Percentiles rank a stretch among this genome's conserved stretches.
phyloP scores from a whole-genome alignment of 2,888 invertebrate genomes.

The Eucera pruinosa region DNA sequence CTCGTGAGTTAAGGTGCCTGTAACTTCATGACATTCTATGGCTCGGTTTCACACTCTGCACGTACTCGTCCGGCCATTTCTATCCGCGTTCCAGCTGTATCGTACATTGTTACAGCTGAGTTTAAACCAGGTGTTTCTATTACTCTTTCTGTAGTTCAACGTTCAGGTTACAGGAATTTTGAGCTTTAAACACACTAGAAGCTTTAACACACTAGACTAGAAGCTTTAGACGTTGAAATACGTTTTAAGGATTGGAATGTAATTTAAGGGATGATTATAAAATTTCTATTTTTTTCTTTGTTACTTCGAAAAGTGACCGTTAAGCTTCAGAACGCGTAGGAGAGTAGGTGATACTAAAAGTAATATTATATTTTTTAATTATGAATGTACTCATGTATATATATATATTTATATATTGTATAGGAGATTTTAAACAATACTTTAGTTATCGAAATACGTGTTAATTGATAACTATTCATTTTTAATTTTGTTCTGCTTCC shows the following conservation, averaged over 20 bases:
- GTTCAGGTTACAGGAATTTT: too few relatives aligned
- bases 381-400: too few relatives aligned
- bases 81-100: background rate
- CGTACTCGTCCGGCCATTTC: background rate
- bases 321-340: background rate
- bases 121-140: background rate
- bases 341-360: too few relatives aligned
- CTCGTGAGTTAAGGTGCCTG: slow-evolving; percentile 37
- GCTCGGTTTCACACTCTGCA: background rate
- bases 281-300: too few relatives aligned
- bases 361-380: too few relatives aligned
- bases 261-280: too few relatives aligned
- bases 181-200: background rate
- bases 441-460: too few relatives aligned
- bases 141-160: background rate
- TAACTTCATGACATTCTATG: slow-evolving; percentile 42
- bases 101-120: background rate
- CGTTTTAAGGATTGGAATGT: background rate
- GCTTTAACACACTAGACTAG: too few relatives aligned
- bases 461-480: too few relatives aligned
- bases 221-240: background rate
- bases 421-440: too few relatives aligned
- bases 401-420: too few relatives aligned
- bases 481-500: too few relatives aligned
- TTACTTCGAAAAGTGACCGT: background rate